phyloP scores from a whole-genome alignment of 2,888 invertebrate species.

The Pecten maximus region DNA sequence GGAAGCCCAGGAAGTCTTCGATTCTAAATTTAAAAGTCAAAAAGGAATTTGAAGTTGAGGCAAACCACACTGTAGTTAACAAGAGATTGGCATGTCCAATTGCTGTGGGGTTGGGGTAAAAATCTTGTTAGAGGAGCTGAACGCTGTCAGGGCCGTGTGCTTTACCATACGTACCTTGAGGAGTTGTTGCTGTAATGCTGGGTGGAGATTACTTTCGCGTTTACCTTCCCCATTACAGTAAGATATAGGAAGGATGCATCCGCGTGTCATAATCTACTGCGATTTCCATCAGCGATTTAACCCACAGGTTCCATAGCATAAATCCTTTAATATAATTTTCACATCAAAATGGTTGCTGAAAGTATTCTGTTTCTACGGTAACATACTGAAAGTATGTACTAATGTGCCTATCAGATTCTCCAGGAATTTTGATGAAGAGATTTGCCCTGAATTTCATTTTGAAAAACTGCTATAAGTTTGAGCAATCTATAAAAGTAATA shows the following conservation, averaged over 20 bases:
- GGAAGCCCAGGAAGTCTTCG: not conserved
- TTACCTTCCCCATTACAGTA: slow-evolving; percentile 2
- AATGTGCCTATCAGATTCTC: slow-evolving; percentile 1
- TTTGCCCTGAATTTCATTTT: not conserved
- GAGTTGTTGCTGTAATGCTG: not conserved
- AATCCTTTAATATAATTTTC: not conserved
- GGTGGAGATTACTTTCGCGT: not conserved
- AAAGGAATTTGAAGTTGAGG: slow-evolving; percentile 26
- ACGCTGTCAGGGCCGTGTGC: not conserved
- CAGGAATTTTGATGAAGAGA: not conserved
- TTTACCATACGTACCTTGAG: not conserved
- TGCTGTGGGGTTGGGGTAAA: not conserved
- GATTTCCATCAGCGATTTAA: not conserved
- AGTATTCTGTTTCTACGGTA: not conserved
- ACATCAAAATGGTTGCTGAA: not conserved
- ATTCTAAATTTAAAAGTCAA: slow-evolving; percentile 23
- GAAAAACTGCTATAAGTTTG: not conserved
- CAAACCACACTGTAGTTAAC: slow-evolving; percentile 15
- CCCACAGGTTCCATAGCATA: not conserved
- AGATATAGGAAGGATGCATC: not conserved
- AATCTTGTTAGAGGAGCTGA: not conserved
- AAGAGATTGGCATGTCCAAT: slow-evolving; percentile 27
- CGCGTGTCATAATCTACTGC: not conserved
- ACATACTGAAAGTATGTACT: not conserved
- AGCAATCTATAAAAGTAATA: not conserved